These are phyloP conservation scores for Acrocephalus kingi DNA, from an alignment of 2,113 vertebrate genomes.

Conservation along the genomic window DNA sequence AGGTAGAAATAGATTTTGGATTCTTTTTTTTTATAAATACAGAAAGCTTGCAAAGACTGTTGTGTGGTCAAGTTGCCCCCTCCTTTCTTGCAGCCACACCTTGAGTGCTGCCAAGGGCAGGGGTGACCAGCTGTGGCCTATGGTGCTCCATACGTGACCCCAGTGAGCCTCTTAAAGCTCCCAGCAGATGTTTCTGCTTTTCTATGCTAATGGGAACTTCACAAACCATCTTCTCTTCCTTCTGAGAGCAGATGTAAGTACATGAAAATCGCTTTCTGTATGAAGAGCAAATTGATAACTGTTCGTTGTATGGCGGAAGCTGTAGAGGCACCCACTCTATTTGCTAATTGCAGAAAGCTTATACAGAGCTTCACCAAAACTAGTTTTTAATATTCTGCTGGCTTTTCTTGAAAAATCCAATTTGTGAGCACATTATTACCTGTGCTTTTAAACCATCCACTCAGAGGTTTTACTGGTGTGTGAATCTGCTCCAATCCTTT, in stretches of 20 bases:
- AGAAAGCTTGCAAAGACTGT: background rate
- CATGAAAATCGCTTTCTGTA: conserved; percentile 43
- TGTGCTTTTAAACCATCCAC: background rate
- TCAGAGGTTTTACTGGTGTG: background rate
- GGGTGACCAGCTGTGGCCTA: background rate
- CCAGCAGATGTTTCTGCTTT: conserved; percentile 51
- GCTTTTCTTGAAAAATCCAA: conserved; percentile 41
- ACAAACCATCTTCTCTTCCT: conserved; percentile 56
- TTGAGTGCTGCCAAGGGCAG: background rate
- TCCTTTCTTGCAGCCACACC: background rate
- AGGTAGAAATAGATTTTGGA: background rate
- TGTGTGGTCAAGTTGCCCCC: background rate
- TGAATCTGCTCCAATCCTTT: background rate
- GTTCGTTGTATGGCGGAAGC: conserved; percentile 56
- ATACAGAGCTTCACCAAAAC: conserved; percentile 63
- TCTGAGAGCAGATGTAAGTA: conserved; percentile 57
- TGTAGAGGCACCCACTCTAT: background rate
- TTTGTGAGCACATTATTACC: background rate
- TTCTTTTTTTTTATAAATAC: background rate
- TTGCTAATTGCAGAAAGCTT: conserved; percentile 58
- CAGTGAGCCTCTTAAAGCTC: conserved; percentile 34
- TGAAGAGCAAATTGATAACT: conserved; percentile 66
- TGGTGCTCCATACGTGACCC: conserved; percentile 13
- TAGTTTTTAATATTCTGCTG: conserved; percentile 56
- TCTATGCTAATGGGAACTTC: conserved; percentile 56